Conservation (phyloP, 2,888 invertebrate species). For the Cephus runcator region DNA sequence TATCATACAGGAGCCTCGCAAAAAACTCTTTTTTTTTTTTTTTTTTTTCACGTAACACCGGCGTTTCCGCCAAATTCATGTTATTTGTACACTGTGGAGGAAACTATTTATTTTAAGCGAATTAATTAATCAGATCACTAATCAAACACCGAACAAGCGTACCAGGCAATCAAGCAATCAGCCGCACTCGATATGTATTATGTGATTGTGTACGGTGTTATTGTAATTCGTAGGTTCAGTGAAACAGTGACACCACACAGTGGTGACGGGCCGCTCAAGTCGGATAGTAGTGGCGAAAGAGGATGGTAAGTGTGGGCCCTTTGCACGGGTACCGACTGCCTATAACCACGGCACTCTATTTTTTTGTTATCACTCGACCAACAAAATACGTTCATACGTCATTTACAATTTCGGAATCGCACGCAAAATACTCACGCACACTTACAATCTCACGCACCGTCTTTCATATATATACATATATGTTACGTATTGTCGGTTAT, state of each 20-base stretch:
- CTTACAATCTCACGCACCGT: background rate
- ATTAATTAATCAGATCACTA: background rate
- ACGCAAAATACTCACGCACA: background rate
- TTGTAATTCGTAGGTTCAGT: constrained; percentile 65
- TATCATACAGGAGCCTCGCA: no score
- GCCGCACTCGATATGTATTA: constrained; percentile 24
- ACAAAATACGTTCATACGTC: background rate
- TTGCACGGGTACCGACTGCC: constrained; percentile 42
- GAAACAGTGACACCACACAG: constrained; percentile 64
- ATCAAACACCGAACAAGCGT: background rate
- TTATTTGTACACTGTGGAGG: background rate
- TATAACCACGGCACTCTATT: constrained; percentile 33
- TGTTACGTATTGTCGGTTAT: background rate
- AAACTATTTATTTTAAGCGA: background rate
- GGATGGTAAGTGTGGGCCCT: constrained; percentile 61
- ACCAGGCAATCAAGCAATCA: background rate
- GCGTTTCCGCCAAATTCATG: background rate
- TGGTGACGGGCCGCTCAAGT: constrained; percentile 61
- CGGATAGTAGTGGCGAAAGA: constrained; percentile 62
- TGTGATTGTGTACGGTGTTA: constrained; percentile 53
- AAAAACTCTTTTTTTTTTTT: no score
- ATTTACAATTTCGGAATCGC: background rate
- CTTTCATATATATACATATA: background rate
- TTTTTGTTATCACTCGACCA: constrained; percentile 18
- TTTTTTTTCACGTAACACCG: background rate